Base-by-base conservation (phyloP, 2,888 invertebrate species). In the Drosophila subquinaria region DNA sequence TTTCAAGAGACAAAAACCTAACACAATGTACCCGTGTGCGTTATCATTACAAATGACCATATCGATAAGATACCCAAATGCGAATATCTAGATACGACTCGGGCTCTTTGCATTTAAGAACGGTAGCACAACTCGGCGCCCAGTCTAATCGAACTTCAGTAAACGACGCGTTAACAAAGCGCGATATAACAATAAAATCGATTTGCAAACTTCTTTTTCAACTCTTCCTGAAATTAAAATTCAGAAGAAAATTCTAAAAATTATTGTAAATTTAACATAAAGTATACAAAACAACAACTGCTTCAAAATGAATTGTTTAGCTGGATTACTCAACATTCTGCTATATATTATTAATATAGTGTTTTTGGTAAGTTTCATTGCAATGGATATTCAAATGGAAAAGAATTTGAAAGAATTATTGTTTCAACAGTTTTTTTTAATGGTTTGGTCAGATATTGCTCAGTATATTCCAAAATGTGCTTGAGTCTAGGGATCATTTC, bases 361-460 rank as follows among this genome's bases (percentile, higher is more conserved):
- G 55, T 92, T 92, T 83, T 57, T 92, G 92, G 92, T 92, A 82
- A 92, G 92, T 91, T 53, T 27, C n/a, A n/a, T 20, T 45, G 27
- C 9, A 15, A 13, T 10, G 59, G 13, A 59, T 36, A 45, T 15
- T 45, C 6, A 45, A 45, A 1, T 45, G 43, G 13, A 43, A 45
- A 10, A 23, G 2, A 13, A 11, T 8, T 40, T 30, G 5, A 40
- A 45, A 5, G n/a, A 17, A 17, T 35, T 35, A 15, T 33, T 15
- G 17, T 5, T 15, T 50, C 10, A 33, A 1, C 17, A 33, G 11
- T 51, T 4, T 36, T 20, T 20, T 17, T 36, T 13, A 17, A 13
- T n/a, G 42, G 42, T 17, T 10, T 17, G 4, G 11, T 20, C 43
- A 20, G n/a, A n/a, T n/a, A n/a, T n/a, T n/a, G 20, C 11, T 20